Evolutionary conservation across 2,888 invertebrate genomes (phyloP).

Genomic region (Diarsia brunnea): DNA sequence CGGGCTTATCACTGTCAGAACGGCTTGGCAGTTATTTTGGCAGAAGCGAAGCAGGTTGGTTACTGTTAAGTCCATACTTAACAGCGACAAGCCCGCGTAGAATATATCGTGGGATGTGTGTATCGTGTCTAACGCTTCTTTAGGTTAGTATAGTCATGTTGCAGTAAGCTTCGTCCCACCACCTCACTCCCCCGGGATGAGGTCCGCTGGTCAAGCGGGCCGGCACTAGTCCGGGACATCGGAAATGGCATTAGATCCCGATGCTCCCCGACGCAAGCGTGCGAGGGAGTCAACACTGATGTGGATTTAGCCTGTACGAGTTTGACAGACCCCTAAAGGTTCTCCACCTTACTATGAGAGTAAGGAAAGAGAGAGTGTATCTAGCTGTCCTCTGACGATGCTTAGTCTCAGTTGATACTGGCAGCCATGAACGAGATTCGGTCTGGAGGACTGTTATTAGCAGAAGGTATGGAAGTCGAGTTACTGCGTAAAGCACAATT

Average conservation of each 20-base stretch:
- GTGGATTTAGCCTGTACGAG: neutral
- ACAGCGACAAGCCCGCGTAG: no score
- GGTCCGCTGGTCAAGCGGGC: neutral
- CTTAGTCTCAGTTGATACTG: neutral
- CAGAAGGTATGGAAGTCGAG: neutral
- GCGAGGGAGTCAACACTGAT: neutral
- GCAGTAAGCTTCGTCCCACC: neutral
- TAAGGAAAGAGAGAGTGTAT: neutral
- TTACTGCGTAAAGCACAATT: neutral
- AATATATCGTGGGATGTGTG: no score
- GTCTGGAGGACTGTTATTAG: neutral
- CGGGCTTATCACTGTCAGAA: neutral
- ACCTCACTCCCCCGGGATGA: neutral
- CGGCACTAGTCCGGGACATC: neutral
- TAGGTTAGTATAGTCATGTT: neutral
- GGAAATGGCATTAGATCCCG: neutral
- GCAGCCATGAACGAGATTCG: neutral
- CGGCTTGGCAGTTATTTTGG: neutral
- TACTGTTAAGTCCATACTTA: no score
- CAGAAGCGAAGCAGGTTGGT: no score
- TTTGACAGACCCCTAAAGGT: neutral
- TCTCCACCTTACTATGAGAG: neutral
- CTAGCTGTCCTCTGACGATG: neutral
- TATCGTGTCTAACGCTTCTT: no score
- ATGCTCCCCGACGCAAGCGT: neutral